Evolutionary conservation across 2,797 vertebrate species (phyloP).

Genomic region (Lerista edwardsae): DNA sequence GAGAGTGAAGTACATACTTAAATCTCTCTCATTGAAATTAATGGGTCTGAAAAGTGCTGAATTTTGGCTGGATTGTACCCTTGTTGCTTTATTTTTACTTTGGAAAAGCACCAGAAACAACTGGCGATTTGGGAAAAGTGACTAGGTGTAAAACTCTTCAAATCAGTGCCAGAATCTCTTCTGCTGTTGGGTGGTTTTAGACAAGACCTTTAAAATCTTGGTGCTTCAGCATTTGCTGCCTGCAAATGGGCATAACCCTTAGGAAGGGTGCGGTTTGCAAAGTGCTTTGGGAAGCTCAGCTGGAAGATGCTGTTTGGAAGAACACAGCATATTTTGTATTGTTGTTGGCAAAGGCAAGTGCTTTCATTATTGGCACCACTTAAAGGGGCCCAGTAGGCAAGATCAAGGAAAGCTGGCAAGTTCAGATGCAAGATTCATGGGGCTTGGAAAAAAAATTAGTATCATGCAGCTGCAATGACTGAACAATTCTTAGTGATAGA

Average conservation of each 20-base stretch:
- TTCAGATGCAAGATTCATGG: slow-evolving; percentile 18
- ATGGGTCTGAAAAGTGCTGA: background rate
- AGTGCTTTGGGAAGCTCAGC: slow-evolving; percentile 29
- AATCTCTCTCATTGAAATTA: background rate
- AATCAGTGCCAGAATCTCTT: background rate
- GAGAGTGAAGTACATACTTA: background rate
- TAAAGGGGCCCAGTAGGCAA: slow-evolving; percentile 28
- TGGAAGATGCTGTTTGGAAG: slow-evolving; percentile 18
- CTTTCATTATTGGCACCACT: slow-evolving; percentile 8
- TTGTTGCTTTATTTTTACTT: background rate
- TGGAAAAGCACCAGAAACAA: background rate
- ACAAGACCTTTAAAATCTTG: background rate
- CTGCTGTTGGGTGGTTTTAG: background rate
- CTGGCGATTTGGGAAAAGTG: background rate
- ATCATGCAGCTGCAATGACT: slow-evolving; percentile 7
- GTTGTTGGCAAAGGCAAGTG: slow-evolving; percentile 14
- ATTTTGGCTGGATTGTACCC: background rate
- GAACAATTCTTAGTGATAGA: slow-evolving; percentile 12
- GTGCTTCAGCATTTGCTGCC: background rate
- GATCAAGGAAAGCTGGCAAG: slow-evolving; percentile 23
- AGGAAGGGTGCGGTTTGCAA: background rate
- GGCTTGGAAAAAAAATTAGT: background rate
- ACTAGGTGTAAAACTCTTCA: background rate
- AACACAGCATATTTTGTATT: background rate
- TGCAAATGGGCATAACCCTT: slow-evolving; percentile 9